Percentiles rank a stretch among this genome's conserved stretches.
Conservation (phyloP, 2,888 invertebrate genomes). For the Beris chalybata region DNA sequence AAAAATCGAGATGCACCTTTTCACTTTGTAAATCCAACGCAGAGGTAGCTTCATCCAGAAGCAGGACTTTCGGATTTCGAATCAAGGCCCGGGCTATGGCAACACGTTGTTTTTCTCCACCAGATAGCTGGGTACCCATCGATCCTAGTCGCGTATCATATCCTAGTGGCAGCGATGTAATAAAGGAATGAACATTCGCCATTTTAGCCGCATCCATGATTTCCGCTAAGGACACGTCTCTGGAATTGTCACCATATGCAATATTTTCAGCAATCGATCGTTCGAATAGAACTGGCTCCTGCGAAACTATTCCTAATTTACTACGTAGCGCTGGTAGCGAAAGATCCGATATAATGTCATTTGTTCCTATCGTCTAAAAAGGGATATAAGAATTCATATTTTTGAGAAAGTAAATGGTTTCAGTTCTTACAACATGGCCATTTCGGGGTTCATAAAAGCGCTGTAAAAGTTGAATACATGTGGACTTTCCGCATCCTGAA, state of each 20-base stretch:
- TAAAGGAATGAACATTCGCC: conserved; percentile 86
- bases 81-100: conserved; percentile 78
- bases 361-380: conserved; percentile 56
- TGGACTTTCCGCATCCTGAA: conserved; percentile 80
- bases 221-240: conserved; percentile 66
- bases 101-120: conserved; percentile 85
- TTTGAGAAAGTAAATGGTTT: conserved; percentile 23
- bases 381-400: conserved; percentile 37
- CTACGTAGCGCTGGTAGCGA: conserved; percentile 66
- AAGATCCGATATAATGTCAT: conserved; percentile 62
- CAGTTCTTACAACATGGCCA: conserved; percentile 61
- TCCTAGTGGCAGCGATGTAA: conserved; percentile 73
- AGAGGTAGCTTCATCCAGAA: conserved; percentile 77
- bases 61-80: conserved; percentile 68
- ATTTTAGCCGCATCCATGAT: conserved; percentile 76
- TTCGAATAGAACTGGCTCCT: conserved; percentile 88
- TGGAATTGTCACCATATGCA: conserved; percentile 80
- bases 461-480: conserved; percentile 75
- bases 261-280: conserved; percentile 88
- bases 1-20: conserved; percentile 58
- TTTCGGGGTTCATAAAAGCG: conserved; percentile 75
- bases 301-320: conserved; percentile 84
- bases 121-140: conserved; percentile 74
- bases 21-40: conserved; percentile 77
- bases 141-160: conserved; percentile 74